Evolutionary conservation across 2,797 vertebrate species (phyloP), one percentile per base, ranked within the genome.

Genomic region (Bradypodion pumilum): DNA sequence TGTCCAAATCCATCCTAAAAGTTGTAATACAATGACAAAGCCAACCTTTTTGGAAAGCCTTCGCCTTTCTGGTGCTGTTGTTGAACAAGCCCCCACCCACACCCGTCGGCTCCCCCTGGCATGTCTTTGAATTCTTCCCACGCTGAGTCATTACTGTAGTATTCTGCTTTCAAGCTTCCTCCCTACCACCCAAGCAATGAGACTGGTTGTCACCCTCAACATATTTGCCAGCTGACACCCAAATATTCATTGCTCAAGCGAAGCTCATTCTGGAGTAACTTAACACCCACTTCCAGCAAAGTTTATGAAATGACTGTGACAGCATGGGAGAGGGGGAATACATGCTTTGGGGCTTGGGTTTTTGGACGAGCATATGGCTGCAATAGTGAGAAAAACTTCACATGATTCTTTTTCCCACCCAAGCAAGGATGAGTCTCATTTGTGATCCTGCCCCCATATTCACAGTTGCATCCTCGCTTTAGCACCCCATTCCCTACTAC

Each of bases 131-230:
- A 74, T 91, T 87, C 73, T 78, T 89, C 68, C 77, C 66, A 12
- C 66, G 13, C 8, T 46, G 65, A 83, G 78, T 91, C 35, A 83
- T n/a, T 40, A 4, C n/a, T 63, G 10, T 69, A 63, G 72, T 75
- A 74, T 60, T 69, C 78, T 62, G 52, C 56, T 69, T 52, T 76
- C 35, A 69, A 69, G 42, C 52, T 75, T 69, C 25, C 73, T 27
- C 49, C 40, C 70, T 56, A 84, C 80, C 63, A 49, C 46, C 66
- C 76, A 69, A 68, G 68, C 42, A 89, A n/a, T 32, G 88, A 52
- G 78, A 84, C 40, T 72, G 35, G 13, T 82, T 92, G 84, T 78
- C 87, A 21, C 35, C n/a, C 52, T 83, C 76, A 9, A 35, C 25
- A 62, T 5, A 12, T 40, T 69, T 62, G 40, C 73, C 72, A 70